Percentiles rank a stretch among this genome's conserved stretches.
Evolutionary conservation across 1,140 invertebrate genomes (phyloP).

Genomic region (Bombus pyrosoma): DNA sequence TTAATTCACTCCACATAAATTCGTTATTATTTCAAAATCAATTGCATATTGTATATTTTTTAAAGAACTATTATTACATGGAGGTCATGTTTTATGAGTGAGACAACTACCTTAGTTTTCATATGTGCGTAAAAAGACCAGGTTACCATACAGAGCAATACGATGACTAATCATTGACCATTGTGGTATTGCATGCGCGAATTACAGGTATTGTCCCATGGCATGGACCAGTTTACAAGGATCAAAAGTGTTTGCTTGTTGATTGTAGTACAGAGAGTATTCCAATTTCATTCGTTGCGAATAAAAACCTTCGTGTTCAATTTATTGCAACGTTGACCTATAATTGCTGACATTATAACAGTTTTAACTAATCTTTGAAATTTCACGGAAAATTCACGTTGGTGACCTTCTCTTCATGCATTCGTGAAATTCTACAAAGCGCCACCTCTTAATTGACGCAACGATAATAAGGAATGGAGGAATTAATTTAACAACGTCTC

Average conservation of each 20-base stretch:
- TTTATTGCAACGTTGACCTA: not conserved
- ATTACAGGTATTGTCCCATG: slow-evolving; percentile 1
- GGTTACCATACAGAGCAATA: not conserved
- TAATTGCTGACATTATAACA: not conserved
- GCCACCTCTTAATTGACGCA: not conserved
- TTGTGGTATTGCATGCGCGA: not conserved
- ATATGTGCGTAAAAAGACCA: too few species aligned
- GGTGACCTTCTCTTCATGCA: too few species aligned
- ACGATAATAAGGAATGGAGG: not conserved
- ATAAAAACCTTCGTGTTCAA: not conserved
- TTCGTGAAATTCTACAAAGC: not conserved
- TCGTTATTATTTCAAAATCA: not conserved
- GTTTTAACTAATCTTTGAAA: not conserved
- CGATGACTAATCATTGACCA: not conserved
- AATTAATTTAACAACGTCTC: slow-evolving; percentile 3
- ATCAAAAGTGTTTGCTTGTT: slow-evolving; percentile 5
- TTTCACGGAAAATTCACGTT: not conserved
- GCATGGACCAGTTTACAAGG: not conserved
- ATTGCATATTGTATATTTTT: not conserved
- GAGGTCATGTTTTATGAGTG: too few species aligned
- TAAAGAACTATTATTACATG: not conserved
- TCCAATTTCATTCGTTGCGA: not conserved
- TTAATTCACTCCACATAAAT: not conserved
- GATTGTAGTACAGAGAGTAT: not conserved
- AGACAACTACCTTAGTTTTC: not conserved